These are phyloP conservation scores for Pseudomyrmex sp. DNA, from an alignment of 1,140 invertebrate genomes.

Conservation along the genomic window DNA sequence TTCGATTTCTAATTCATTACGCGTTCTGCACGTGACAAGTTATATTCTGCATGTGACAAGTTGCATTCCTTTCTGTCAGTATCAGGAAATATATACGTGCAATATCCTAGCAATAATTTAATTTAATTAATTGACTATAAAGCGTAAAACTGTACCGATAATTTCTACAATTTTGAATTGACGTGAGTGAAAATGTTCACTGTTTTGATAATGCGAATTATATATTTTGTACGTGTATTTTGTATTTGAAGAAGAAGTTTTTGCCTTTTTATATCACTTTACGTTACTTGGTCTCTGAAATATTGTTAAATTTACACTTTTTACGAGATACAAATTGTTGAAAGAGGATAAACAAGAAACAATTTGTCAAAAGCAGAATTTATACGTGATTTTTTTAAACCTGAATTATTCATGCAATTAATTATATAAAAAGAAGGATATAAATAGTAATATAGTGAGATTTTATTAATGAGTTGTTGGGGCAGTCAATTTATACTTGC, in stretches of 20 bases:
- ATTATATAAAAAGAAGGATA: too few relatives aligned
- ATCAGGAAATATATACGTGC: slow-evolving; percentile 4
- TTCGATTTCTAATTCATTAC: slow-evolving; percentile 27
- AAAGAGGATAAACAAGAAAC: neutral
- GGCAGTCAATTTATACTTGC: neutral
- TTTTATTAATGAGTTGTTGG: slow-evolving; percentile 10
- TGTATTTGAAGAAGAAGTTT: too few relatives aligned
- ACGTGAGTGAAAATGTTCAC: neutral
- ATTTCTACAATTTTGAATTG: slow-evolving; percentile 20
- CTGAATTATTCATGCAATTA: neutral
- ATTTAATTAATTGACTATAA: slow-evolving; percentile 43
- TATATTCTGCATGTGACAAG: slow-evolving; percentile 38
- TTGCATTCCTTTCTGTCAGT: slow-evolving; percentile 44
- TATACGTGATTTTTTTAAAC: neutral
- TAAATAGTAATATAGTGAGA: slow-evolving; percentile 22
- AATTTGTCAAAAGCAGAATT: neutral
- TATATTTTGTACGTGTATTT: neutral
- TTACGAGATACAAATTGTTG: slow-evolving; percentile 3
- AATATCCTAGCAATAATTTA: slow-evolving; percentile 48
- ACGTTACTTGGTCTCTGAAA: too few relatives aligned
- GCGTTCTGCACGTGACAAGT: slow-evolving; percentile 34
- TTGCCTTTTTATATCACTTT: too few relatives aligned
- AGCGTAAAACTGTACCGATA: slow-evolving; percentile 37
- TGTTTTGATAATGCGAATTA: slow-evolving; percentile 10
- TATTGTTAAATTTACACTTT: neutral